These are phyloP conservation scores for Apostichopus japonicus DNA, from an alignment of 35 echinoderm and acorn worm genomes.

Conservation along the genomic window DNA sequence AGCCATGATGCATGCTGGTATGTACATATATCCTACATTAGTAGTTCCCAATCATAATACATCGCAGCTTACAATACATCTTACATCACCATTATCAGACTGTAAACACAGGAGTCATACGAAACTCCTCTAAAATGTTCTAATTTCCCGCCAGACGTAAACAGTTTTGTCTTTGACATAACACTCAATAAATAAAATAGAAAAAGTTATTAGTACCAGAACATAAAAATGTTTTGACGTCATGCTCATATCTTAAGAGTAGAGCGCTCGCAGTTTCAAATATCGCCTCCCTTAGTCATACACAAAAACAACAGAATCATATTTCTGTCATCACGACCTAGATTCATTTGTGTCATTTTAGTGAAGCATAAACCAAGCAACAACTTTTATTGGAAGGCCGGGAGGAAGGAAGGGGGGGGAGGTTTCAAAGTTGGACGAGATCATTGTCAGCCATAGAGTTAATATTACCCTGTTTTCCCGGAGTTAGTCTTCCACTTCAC, in stretches of 20 bases:
- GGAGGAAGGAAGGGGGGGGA: background rate
- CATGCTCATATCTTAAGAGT: background rate
- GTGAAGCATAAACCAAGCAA: background rate
- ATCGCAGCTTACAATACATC: no score
- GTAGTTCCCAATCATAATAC: no score
- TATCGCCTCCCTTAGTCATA: background rate
- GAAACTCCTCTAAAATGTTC: no score
- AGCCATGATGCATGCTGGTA: no score
- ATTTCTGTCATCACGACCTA: background rate
- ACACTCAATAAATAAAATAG: slow-evolving; percentile 7
- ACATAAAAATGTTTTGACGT: slow-evolving; percentile 25
- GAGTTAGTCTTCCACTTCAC: background rate
- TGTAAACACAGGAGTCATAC: no score
- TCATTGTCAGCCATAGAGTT: no score
- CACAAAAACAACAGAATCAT: background rate
- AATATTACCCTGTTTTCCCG: background rate
- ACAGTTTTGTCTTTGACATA: background rate
- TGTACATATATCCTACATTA: no score
- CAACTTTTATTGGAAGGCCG: background rate
- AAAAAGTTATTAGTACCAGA: slow-evolving; percentile 5
- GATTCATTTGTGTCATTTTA: background rate
- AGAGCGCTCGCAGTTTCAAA: no score
- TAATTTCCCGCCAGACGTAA: no score
- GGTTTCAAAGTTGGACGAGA: background rate
- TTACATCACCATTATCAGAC: no score